Base-by-base conservation (phyloP, 2,888 invertebrate species). In the Drosophila siamana region DNA sequence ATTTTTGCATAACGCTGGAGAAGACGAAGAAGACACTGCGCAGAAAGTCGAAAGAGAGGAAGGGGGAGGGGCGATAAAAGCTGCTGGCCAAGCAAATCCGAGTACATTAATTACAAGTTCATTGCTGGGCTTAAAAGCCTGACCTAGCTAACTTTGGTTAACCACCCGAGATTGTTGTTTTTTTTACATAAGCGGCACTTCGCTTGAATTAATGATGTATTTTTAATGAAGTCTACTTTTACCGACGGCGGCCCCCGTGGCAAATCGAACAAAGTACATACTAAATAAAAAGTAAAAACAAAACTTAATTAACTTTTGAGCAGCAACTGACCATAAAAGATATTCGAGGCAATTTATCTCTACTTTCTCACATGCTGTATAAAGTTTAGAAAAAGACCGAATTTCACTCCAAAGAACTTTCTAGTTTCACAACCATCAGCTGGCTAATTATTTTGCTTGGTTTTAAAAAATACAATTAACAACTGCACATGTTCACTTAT, bases 91-190 rank as follows among this genome's bases (percentile, higher is more conserved):
- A 61, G 69, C 56, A 28, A 28, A 30, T 22, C 1, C 8, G 2
- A 22, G 22, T 44, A 44, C 24, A 4, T 41, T 33, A 43, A 16
- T 40, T 7, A 7, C 75, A 76, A 77, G 76, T 77, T 77, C 78
- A 73, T 46, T 77, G 74, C 40, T 62, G 62, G 51, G n/a, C 28
- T 50, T 43, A 26, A 67, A 67, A 30, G 68, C 48, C 60, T 75
- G 76, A 74, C 74, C 70, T 70, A 78, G 59, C 55, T 54, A 47
- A 70, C 52, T 60, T 47, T 54, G 19, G 38, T 30, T 46, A 52
- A 41, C 22, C 52, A 44, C 24, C 43, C 28, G 15, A 48, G 52
- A 22, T 44, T 43, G 9, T 30, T 70, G 28, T 9, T 50, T 44
- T 63, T 57, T 63, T 63, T 56, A 59, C 51, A 24, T 55, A 76